Evolutionary conservation across 2,888 invertebrate genomes (phyloP).

Genomic region (Lepidochrysops patricia): DNA sequence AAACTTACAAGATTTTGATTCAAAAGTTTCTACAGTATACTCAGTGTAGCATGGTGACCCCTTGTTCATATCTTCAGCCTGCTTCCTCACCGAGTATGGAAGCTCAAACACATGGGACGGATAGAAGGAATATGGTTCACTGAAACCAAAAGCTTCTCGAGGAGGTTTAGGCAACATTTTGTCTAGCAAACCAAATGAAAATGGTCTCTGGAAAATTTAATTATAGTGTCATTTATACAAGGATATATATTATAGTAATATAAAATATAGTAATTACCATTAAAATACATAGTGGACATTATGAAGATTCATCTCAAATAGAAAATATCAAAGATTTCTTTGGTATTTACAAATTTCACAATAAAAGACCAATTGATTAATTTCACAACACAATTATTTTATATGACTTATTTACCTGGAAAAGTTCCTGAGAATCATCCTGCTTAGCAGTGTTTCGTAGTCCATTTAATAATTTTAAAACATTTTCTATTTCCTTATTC

Average conservation of each 20-base stretch:
- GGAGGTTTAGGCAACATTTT: constrained; percentile 60
- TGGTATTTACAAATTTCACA: too few relatives aligned
- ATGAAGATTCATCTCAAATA: too few relatives aligned
- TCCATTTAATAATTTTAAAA: constrained; percentile 44
- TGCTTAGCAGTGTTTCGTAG: constrained; percentile 45
- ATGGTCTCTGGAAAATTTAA: constrained; percentile 53
- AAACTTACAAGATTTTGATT: constrained; percentile 54
- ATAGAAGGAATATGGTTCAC: constrained; percentile 60
- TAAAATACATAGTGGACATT: too few relatives aligned
- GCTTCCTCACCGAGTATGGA: constrained; percentile 48
- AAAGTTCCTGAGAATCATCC: constrained; percentile 47
- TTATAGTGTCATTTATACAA: not conserved
- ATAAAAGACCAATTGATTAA: too few relatives aligned
- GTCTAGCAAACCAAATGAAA: constrained; percentile 58
- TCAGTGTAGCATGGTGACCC: constrained; percentile 44
- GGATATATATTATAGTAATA: constrained; percentile 13
- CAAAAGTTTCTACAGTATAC: constrained; percentile 56
- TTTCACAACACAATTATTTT: too few relatives aligned
- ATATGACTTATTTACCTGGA: constrained; percentile 38
- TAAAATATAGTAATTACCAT: too few relatives aligned
- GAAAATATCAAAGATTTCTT: too few relatives aligned
- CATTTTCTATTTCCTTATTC: constrained; percentile 39
- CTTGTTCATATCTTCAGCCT: constrained; percentile 29
- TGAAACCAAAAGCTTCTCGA: constrained; percentile 50
- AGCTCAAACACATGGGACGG: constrained; percentile 63